Evolutionary conservation across 2,888 invertebrate species (phyloP).

Genomic region (Gari tellinella): DNA sequence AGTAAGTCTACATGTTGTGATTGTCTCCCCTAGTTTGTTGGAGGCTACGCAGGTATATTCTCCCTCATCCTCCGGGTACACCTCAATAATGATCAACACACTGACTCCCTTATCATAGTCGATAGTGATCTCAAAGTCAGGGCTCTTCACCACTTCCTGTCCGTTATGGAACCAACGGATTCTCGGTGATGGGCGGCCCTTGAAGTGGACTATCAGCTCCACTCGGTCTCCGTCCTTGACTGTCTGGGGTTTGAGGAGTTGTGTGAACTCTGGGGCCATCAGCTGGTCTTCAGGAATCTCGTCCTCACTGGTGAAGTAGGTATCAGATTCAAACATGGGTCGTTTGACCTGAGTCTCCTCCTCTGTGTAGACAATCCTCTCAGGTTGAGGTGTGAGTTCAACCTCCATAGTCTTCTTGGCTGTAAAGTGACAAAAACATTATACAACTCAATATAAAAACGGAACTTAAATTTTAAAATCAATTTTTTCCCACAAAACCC

Average conservation of each 20-base stretch:
- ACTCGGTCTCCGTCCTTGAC: constrained; percentile 96
- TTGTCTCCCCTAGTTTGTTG: constrained; percentile 95
- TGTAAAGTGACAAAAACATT: constrained; percentile 7
- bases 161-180: constrained; percentile 85
- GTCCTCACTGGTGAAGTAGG: constrained; percentile 66
- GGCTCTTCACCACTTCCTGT: constrained; percentile 82
- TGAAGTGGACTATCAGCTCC: constrained; percentile 75
- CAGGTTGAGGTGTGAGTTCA: constrained; percentile 48
- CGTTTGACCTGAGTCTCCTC: constrained; percentile 63
- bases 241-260: constrained; percentile 89
- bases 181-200: constrained; percentile 76
- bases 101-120: constrained; percentile 92
- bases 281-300: constrained; percentile 68
- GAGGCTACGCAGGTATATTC: constrained; percentile 95
- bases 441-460: no score
- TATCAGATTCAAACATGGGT: constrained; percentile 64
- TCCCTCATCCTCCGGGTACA: constrained; percentile 99
- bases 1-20: constrained; percentile 90
- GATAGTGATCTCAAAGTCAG: constrained; percentile 84
- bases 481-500: no score
- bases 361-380: constrained; percentile 35
- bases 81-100: constrained; percentile 95
- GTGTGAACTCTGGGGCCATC: constrained; percentile 92
- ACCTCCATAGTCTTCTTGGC: constrained; percentile 53
- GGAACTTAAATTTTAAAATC: no score